These are phyloP conservation scores for Norana najaformis DNA, from an alignment of 2,888 invertebrate species.

Conservation along the genomic window DNA sequence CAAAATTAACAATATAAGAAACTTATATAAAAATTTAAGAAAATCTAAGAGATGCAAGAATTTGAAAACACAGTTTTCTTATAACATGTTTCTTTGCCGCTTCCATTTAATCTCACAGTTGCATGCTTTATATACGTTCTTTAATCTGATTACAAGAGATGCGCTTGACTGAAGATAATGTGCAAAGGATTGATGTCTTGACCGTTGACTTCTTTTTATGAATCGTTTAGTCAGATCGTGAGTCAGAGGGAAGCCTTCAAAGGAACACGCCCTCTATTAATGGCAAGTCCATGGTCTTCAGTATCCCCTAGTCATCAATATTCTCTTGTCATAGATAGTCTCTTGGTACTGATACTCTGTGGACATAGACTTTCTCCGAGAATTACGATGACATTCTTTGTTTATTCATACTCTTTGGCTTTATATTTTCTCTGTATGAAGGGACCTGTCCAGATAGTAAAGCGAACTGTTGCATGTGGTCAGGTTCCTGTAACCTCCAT, in stretches of 20 bases:
- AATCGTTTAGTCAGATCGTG: background rate
- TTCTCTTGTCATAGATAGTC: constrained; percentile 1
- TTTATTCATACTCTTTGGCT: background rate
- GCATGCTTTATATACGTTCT: background rate
- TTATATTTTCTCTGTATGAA: background rate
- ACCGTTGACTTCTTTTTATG: constrained; percentile 1
- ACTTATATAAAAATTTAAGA: background rate
- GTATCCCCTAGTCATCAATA: background rate
- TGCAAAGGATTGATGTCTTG: background rate
- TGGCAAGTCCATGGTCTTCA: background rate
- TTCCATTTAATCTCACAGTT: background rate
- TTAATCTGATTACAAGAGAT: background rate
- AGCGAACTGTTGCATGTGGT: background rate
- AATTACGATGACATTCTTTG: background rate
- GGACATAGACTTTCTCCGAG: background rate
- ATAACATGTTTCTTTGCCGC: background rate
- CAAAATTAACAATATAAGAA: too few relatives aligned
- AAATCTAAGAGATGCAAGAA: background rate
- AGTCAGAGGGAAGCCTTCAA: background rate
- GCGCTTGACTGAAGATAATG: constrained; percentile 2
- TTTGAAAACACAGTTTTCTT: background rate
- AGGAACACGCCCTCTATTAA: constrained; percentile 7
- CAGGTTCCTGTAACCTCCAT: background rate
- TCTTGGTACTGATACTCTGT: background rate
- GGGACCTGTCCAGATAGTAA: background rate